Evolutionary conservation across 1,140 invertebrate species (phyloP).

Genomic region (Eciton burchellii): DNA sequence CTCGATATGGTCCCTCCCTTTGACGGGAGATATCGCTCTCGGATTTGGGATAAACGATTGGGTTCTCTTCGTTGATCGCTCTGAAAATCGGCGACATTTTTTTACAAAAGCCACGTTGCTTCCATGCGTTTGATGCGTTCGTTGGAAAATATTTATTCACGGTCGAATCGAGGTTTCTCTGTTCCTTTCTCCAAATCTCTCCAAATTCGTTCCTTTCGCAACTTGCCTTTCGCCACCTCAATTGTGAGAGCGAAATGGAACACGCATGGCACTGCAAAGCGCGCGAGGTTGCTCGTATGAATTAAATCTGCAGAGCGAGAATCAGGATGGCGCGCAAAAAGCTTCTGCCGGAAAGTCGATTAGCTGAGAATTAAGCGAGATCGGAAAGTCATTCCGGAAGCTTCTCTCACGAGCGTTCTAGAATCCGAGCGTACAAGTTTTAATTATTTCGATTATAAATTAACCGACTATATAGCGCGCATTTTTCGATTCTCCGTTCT

Average conservation of each 20-base stretch:
- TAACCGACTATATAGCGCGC: too few species aligned
- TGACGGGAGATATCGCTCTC: conserved; percentile 23
- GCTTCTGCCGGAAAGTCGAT: conserved; percentile 8
- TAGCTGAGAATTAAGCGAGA: conserved; percentile 41
- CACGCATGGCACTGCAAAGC: not conserved
- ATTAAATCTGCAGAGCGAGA: conserved; percentile 27
- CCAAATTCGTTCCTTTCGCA: not conserved
- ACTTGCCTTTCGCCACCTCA: not conserved
- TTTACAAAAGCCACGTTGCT: conserved; percentile 44
- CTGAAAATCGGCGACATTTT: conserved; percentile 41
- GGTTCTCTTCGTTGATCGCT: not conserved
- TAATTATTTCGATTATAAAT: conserved; percentile 12
- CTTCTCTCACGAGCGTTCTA: not conserved
- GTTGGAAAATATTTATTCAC: conserved; percentile 34
- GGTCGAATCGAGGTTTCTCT: conserved; percentile 9
- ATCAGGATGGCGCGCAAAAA: not conserved
- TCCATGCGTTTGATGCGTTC: conserved; percentile 1
- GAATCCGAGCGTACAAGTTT: not conserved
- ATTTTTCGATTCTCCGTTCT: not conserved
- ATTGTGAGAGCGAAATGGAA: conserved; percentile 1
- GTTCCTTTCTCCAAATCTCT: not conserved
- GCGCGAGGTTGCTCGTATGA: conserved; percentile 5
- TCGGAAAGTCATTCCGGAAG: conserved; percentile 19
- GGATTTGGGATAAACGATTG: conserved; percentile 18
- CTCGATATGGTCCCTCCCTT: conserved; percentile 40